phyloP scores from a whole-genome alignment of 2,888 invertebrate genomes.

The Euproctis similis region DNA sequence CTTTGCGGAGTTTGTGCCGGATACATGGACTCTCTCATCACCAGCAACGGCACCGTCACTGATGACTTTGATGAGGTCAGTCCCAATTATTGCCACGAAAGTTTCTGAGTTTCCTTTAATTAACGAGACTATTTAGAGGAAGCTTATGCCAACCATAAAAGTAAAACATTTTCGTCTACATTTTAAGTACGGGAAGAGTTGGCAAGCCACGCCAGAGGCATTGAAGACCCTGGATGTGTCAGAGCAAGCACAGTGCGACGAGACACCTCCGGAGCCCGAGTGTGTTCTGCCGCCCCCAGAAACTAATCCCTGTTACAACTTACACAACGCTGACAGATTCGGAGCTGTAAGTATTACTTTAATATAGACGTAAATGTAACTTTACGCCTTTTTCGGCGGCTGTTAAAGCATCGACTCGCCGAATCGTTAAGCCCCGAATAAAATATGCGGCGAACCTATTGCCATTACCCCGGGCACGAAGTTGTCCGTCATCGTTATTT shows the following conservation, averaged over 20 bases:
- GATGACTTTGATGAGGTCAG: constrained; percentile 76
- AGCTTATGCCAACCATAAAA: too few species aligned
- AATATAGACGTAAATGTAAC: too few species aligned
- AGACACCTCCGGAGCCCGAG: constrained; percentile 47
- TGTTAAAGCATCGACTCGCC: too few species aligned
- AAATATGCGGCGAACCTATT: too few species aligned
- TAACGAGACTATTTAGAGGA: too few species aligned
- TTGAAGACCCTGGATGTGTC: constrained; percentile 61
- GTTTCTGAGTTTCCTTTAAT: too few species aligned
- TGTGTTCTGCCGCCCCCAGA: constrained; percentile 76
- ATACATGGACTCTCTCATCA: constrained; percentile 69
- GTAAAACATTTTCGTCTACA: too few species aligned
- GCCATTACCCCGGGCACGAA: too few species aligned
- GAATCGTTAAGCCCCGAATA: too few species aligned
- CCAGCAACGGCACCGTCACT: constrained; percentile 67
- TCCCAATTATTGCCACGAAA: too few species aligned
- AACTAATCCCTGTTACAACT: constrained; percentile 79
- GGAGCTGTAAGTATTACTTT: constrained; percentile 52
- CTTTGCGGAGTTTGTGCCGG: constrained; percentile 86
- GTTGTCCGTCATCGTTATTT: too few species aligned
- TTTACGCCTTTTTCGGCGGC: too few species aligned
- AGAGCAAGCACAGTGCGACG: constrained; percentile 61
- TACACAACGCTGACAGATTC: constrained; percentile 61
- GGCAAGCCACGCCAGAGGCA: constrained; percentile 69
- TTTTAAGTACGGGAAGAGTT: constrained; percentile 68